Percentiles rank a stretch among this genome's conserved stretches.
Evolutionary conservation across 2,888 invertebrate species (phyloP).

Genomic region (Cosmia pyralina): DNA sequence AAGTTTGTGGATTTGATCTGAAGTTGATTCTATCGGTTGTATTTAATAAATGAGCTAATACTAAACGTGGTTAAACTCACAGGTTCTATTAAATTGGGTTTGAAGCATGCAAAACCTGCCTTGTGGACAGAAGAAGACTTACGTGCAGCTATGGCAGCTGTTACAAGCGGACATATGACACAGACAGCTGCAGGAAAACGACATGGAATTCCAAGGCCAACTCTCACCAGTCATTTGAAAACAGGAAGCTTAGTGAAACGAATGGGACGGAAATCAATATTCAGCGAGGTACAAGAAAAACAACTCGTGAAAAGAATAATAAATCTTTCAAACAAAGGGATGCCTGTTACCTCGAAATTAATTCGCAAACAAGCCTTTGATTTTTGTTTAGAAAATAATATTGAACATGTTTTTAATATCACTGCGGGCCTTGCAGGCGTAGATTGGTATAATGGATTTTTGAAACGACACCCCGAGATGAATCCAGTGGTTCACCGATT

Average conservation of each 20-base stretch:
- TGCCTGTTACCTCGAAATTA: constrained; percentile 2
- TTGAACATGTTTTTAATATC: constrained; percentile 20
- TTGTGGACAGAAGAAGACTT: constrained; percentile 12
- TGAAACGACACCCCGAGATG: constrained; percentile 10
- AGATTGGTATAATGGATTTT: constrained; percentile 11
- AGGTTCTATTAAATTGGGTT: background rate
- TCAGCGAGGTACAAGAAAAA: background rate
- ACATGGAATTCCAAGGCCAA: constrained; percentile 8
- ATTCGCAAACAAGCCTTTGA: constrained; percentile 27
- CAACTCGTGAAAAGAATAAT: background rate
- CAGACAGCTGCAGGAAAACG: background rate
- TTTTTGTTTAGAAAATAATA: constrained; percentile 25
- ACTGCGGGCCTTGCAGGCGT: constrained; percentile 17
- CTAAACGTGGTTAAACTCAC: background rate
- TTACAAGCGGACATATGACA: background rate
- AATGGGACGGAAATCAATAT: background rate
- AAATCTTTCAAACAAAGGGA: background rate
- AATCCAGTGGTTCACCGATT: background rate
- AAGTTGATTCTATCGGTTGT: background rate
- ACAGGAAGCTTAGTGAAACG: constrained; percentile 1
- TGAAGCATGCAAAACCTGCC: background rate
- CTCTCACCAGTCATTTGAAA: constrained; percentile 1
- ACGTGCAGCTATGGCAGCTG: constrained; percentile 2
- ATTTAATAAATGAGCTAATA: background rate
- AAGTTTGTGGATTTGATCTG: too few species aligned